Evolutionary conservation across 2,888 invertebrate species (phyloP), one percentile per base, ranked within the genome.

Genomic region (Trisateles emortualis): DNA sequence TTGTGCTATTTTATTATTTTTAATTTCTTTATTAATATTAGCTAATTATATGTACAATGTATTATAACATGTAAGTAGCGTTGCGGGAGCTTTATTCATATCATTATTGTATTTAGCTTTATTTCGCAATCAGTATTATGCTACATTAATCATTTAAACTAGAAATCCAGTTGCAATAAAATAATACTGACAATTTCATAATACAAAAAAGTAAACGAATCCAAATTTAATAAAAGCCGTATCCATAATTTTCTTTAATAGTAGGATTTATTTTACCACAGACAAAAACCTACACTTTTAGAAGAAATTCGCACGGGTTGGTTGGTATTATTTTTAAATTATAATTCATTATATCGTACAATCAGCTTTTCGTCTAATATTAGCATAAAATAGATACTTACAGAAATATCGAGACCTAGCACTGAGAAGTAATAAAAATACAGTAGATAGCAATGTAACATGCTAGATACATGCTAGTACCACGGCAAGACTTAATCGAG

Each of bases 51-150:
- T 3, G 16, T n/a, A n/a, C n/a, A n/a, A n/a, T n/a, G n/a, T n/a
- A n/a, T n/a, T n/a, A 43, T 52, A 17, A 3, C 22, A 36, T 32
- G 54, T 67, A 66, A 24, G 30, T 43, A 26, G 41, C 19, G 54
- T 46, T 26, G 56, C 57, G 24, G 30, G 56, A 53, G 74, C 74
- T 68, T 72, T 59, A 52, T 42, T 59, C 59, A 68, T 73, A 71
- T 71, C 61, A 54, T 10, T 26, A 33, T 17, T 14, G n/a, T 62
- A 59, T 39, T 17, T 56, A 51, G 39, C 16, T n/a, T 47, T 36
- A 8, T 46, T 29, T 48, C 39, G 17, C 36, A 46, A 62, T 14
- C 6, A 35, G 36, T 40, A 11, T 36, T 45, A 10, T 36, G 13
- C 48, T 13, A 13, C 35, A 9, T 35, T 3, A 2, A 19, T 5